A percentile compares a stretch with the other conserved stretches of the same genome.
Conservation (phyloP, 2,888 invertebrate species). For the Cerceris ruficornis region DNA sequence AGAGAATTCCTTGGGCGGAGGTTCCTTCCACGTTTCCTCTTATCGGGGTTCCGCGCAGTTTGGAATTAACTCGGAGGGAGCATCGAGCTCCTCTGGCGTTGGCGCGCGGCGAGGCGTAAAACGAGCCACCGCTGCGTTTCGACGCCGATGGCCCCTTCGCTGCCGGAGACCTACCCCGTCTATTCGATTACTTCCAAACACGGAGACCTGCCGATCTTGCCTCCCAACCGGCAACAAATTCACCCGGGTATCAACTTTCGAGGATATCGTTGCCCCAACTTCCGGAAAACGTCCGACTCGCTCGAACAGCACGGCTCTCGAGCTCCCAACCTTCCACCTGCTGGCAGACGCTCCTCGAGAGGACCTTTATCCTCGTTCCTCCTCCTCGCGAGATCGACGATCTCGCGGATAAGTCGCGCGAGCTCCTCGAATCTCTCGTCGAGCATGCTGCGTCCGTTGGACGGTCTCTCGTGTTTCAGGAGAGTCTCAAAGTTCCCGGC, state of each 20-base stretch:
- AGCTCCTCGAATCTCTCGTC: slow-evolving; percentile 3
- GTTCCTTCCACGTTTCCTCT: slow-evolving; percentile 1
- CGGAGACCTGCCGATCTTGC: not conserved
- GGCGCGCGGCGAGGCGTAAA: slow-evolving; percentile 55
- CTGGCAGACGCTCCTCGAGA: not conserved
- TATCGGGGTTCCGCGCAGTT: slow-evolving; percentile 17
- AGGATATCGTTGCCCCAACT: not conserved
- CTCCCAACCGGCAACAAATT: slow-evolving; percentile 15
- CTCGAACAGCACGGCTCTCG: too few relatives aligned
- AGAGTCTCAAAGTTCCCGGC: slow-evolving; percentile 38
- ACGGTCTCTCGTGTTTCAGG: slow-evolving; percentile 27
- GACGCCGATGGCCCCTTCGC: slow-evolving; percentile 49
- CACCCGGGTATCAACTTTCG: slow-evolving; percentile 19
- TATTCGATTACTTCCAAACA: slow-evolving; percentile 50
- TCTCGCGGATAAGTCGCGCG: too few relatives aligned
- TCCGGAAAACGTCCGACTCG: not conserved
- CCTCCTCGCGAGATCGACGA: too few relatives aligned
- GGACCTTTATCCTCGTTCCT: too few relatives aligned
- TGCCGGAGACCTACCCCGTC: slow-evolving; percentile 34
- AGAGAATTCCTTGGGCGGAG: slow-evolving; percentile 3
- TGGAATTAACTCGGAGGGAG: slow-evolving; percentile 40
- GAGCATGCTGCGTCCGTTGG: not conserved
- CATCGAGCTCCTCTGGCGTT: slow-evolving; percentile 36
- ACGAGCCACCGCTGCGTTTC: slow-evolving; percentile 51
- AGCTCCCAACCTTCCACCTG: not conserved